Base-by-base conservation (phyloP, 1,140 invertebrate genomes). In the Brachionus sp. region DNA sequence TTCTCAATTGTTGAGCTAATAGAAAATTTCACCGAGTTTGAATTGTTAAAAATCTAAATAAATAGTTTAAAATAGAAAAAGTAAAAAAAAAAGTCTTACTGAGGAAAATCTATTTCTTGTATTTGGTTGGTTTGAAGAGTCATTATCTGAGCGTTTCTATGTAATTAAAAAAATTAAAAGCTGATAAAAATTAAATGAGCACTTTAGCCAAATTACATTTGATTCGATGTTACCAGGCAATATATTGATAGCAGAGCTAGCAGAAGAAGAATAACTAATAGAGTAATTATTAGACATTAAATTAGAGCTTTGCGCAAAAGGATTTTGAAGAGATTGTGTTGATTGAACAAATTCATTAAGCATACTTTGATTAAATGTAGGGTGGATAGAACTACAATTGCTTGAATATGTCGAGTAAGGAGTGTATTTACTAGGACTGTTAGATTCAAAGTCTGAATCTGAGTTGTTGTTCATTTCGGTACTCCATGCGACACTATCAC, bases 401-500 rank as follows among this genome's bases (percentile, higher is more conserved):
- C 77, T 80, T 13, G 77, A 80, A 62, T 62, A 80, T 23, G 77
- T 80, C 19, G 77, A 80, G 19, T 80, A 80, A 2, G 77, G 62
- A 5, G 77, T 80, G 23, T 80, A 80, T 80, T 80, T 80, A 29
- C 77, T 80, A 35, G 77, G 77, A 66, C 77, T 80, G 13, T 80
- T 80, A 10, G 77, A 80, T 66, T 80, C 77, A 39, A 80, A 80
- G 57, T 80, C 77, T 9, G 77, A 80, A 44, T 80, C 77, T 9
- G 35, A 42, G 62, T 80, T 80, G 23, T 62, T 66, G 19, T 62
- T 80, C 77, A 80, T 80, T 42, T 80, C 77, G 16, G 77, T 80
- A 16, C 77, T 80, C 77, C 77, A 80, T 35, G 77, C 50, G 9
- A 50, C 77, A 80, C 50, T 62, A 16, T 80, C 77, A 44, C 77